These are phyloP conservation scores for Ispidina picta DNA, from an alignment of 2,797 vertebrate genomes.

Conservation along the genomic window DNA sequence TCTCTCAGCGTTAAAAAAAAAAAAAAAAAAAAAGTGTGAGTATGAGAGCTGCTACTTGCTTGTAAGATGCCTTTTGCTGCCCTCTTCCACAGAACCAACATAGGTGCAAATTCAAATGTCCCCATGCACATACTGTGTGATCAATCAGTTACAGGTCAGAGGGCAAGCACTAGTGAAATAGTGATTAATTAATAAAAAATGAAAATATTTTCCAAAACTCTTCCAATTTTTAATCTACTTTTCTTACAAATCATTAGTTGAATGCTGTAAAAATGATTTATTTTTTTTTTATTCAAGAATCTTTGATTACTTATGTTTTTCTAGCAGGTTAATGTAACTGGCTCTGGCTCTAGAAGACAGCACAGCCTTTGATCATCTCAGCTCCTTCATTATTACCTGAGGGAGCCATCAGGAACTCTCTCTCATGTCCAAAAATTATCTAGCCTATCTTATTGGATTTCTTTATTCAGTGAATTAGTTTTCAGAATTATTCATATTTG, in stretches of 20 bases:
- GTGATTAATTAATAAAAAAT: background rate
- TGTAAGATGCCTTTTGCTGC: background rate
- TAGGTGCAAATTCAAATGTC: background rate
- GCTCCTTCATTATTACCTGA: conserved; percentile 51
- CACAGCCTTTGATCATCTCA: conserved; percentile 60
- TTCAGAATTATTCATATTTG: conserved; percentile 59
- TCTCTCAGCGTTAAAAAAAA: background rate
- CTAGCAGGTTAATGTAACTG: conserved; percentile 20
- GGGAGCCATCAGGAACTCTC: conserved; percentile 55
- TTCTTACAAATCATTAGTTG: background rate
- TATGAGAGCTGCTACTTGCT: background rate
- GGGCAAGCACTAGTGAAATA: background rate
- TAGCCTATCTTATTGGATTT: conserved; percentile 40
- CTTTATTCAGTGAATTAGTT: conserved; percentile 55
- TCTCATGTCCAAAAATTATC: conserved; percentile 57
- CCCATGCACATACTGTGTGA: background rate
- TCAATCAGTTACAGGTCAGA: background rate
- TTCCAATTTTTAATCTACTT: background rate
- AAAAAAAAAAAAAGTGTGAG: background rate
- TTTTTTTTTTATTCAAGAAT: conserved; percentile 11
- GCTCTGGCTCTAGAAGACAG: conserved; percentile 59
- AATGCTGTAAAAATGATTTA: background rate
- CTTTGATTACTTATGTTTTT: conserved; percentile 51
- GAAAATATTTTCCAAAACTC: background rate
- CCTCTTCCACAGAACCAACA: background rate